phyloP scores from a whole-genome alignment of 1,140 invertebrate genomes.

The Orchestia grillus region DNA sequence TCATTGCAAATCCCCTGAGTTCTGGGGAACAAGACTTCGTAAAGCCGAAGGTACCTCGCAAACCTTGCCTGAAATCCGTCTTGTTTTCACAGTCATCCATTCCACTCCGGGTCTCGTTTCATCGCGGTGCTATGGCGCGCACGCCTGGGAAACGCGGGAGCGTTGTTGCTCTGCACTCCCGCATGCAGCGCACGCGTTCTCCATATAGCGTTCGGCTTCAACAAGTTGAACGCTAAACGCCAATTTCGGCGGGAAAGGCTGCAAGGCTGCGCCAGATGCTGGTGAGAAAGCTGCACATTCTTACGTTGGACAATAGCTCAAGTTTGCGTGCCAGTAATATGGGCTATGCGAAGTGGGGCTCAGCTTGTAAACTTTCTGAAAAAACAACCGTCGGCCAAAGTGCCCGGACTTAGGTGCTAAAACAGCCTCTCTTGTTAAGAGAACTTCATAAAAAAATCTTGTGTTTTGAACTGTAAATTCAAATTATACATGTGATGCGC shows the following conservation, averaged over 20 bases:
- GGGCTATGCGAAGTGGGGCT: not conserved
- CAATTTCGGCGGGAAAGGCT: conserved; percentile 5
- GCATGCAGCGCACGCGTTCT: conserved; percentile 5
- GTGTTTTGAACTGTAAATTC: not conserved
- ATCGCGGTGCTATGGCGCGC: not conserved
- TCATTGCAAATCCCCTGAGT: not conserved
- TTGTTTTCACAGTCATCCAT: conserved; percentile 45
- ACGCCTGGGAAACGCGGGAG: not conserved
- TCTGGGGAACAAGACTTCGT: not conserved
- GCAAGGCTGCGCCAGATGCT: not conserved
- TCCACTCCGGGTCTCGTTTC: conserved; percentile 25
- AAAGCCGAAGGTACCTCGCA: not conserved
- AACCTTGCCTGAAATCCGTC: not conserved
- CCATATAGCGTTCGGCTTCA: conserved; percentile 41
- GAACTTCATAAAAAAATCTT: not conserved
- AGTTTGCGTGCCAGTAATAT: not conserved
- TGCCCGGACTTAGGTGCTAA: not conserved
- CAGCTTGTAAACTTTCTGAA: not conserved
- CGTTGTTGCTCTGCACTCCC: not conserved
- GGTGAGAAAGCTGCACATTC: not conserved
- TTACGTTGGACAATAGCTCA: not conserved
- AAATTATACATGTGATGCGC: not conserved
- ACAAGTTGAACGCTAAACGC: conserved; percentile 28
- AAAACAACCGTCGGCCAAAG: not conserved
- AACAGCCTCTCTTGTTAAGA: not conserved